Evolutionary conservation across 2,113 vertebrate species (phyloP).

Genomic region (Leuciscus idus): DNA sequence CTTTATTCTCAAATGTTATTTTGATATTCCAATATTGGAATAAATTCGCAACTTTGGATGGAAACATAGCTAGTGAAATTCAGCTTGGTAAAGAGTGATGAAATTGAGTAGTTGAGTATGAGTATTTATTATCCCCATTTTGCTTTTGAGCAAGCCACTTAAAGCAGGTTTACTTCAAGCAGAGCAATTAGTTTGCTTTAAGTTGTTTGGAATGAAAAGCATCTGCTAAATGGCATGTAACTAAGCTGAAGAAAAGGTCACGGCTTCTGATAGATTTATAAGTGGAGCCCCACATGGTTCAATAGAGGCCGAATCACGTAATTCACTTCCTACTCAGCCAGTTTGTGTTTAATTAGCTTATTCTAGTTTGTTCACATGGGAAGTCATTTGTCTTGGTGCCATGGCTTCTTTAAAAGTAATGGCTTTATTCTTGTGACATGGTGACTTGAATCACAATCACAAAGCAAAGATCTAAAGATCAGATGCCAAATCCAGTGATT

Average conservation of each 20-base stretch:
- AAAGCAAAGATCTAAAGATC: too few relatives aligned
- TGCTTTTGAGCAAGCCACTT: background rate
- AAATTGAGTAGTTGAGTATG: too few relatives aligned
- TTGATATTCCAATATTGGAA: too few relatives aligned
- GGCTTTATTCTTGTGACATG: background rate
- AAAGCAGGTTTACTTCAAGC: background rate
- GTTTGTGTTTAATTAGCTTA: background rate
- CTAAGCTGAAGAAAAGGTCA: background rate
- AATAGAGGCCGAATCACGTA: background rate
- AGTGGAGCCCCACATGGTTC: background rate
- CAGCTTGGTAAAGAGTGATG: too few relatives aligned
- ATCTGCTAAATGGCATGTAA: conserved; percentile 10
- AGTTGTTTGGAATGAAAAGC: background rate
- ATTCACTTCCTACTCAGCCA: background rate
- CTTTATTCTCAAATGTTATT: too few relatives aligned
- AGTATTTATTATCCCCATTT: too few relatives aligned
- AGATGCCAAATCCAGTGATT: too few relatives aligned
- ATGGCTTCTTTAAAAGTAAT: background rate
- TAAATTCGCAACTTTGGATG: too few relatives aligned
- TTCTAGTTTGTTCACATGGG: background rate
- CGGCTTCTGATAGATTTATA: background rate
- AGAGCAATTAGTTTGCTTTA: background rate
- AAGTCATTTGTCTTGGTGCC: background rate
- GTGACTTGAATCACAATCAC: background rate
- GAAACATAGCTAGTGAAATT: too few relatives aligned